These are phyloP conservation scores for Xiphorhynchus erythropygius DNA, from an alignment of 2,797 vertebrate genomes.

Conservation along the genomic window DNA sequence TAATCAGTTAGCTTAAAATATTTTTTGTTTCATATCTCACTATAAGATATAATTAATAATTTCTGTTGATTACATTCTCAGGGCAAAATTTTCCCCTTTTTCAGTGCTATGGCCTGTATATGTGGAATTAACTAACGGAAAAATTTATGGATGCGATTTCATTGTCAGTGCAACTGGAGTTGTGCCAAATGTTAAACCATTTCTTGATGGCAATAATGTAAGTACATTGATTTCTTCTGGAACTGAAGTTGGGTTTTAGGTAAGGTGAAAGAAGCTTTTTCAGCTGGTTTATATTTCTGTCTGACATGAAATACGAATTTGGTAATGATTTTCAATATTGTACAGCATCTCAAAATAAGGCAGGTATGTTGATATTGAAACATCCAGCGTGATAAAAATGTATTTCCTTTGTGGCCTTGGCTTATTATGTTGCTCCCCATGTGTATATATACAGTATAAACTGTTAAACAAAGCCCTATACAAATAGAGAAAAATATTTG, in stretches of 20 bases:
- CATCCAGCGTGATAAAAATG: neutral
- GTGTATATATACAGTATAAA: no score
- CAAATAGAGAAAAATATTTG: neutral
- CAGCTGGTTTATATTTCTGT: neutral
- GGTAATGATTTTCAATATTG: neutral
- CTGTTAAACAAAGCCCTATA: neutral
- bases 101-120: constrained; percentile 89
- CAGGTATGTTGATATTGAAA: neutral
- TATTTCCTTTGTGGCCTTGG: neutral
- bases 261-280: neutral
- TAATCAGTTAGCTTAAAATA: neutral
- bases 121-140: constrained; percentile 87
- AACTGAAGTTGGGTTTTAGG: neutral
- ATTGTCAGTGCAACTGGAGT: constrained; percentile 94
- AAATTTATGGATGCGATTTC: constrained; percentile 89
- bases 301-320: neutral
- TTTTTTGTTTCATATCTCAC: neutral
- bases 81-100: constrained; percentile 34
- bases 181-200: constrained; percentile 85
- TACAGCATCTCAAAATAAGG: neutral
- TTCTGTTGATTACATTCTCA: constrained; percentile 2
- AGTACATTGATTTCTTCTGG: constrained; percentile 32
- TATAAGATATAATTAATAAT: neutral
- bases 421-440: neutral
- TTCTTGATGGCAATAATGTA: constrained; percentile 89